A percentile compares a stretch with the other conserved stretches of the same genome.
These are phyloP conservation scores for Lamellibrachia columna DNA, from an alignment of 2,888 invertebrate genomes.

Conservation along the genomic window DNA sequence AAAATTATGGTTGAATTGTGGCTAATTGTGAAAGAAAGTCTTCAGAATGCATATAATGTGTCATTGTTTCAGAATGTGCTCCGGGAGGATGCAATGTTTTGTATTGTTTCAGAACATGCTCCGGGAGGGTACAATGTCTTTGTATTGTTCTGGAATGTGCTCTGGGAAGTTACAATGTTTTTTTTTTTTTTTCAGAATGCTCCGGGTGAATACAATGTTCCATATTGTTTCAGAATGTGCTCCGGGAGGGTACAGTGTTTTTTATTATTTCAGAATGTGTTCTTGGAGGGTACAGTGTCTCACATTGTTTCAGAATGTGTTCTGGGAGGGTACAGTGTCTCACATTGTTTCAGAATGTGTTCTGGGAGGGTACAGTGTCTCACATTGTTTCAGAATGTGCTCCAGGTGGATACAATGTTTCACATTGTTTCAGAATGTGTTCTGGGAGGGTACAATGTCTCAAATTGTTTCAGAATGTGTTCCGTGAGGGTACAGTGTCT, in stretches of 20 bases:
- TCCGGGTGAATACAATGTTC: constrained; percentile 54
- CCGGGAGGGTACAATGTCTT: not conserved
- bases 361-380: not conserved
- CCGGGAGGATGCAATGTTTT: too few relatives aligned
- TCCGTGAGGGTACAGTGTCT: too few relatives aligned
- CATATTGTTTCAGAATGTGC: not conserved
- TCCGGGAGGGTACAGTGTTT: not conserved
- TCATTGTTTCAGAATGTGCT: not conserved
- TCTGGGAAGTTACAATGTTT: not conserved
- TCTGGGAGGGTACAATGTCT: too few relatives aligned
- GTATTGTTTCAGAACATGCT: not conserved
- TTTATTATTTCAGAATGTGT: not conserved
- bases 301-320: not conserved
- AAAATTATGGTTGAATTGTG: not conserved
- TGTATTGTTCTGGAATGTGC: not conserved
- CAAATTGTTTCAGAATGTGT: too few relatives aligned
- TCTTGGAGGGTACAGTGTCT: not conserved
- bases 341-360: not conserved
- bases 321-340: not conserved
- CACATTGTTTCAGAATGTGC: not conserved
- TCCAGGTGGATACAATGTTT: too few relatives aligned
- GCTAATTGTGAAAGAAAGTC: too few relatives aligned
- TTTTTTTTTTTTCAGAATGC: constrained; percentile 52
- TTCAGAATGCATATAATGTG: not conserved
- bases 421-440: too few relatives aligned